Base-by-base conservation (phyloP, 1,140 invertebrate genomes). In the Neodiprion fabricii region DNA sequence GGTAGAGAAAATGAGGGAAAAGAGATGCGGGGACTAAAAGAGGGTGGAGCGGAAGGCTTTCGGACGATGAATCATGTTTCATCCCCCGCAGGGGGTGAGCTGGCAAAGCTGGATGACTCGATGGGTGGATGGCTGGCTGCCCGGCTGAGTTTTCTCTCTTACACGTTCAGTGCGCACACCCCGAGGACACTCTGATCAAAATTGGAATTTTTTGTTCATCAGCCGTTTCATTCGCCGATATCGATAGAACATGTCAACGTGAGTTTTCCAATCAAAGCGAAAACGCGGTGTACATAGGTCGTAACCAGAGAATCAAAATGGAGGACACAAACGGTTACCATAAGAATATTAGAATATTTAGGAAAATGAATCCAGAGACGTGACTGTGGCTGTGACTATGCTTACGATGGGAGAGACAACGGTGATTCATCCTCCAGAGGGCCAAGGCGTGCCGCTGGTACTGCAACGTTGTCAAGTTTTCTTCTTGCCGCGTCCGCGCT, bases 21-120 rank as follows among this genome's bases (percentile, higher is more conserved):
- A 61, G 53, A 5, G 53, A 17, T 17, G 53, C 53, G 53, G 53
- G 53, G 28, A 5, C 2, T 40, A 40, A 40, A 5, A 40, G 53
- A 12, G 11, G 53, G 53, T 17, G 53, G 8, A 17, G 11, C 5
- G 53, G 53, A 61, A 61, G 53, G 53, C 53, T 61, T 61, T 61
- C 53, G 53, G 53, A 61, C 53, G 79, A 78, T 85, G 84, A 85
- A 81, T 85, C 84, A 85, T 79, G 77, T 82, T 85, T 84, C 79
- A 84, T 83, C 82, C 82, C 80, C 79, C 74, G 79, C 77, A 50
- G 70, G 70, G 70, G 48, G 70, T 17, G 21, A 47, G 23, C 70
- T 21, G 4, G 53, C 53, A 61, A 9, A 61, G 53, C 53, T 9
- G 53, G 53, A 61, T 61, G 53, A 61, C 53, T 61, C 11, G 53